Evolutionary conservation across 2,113 vertebrate species (phyloP).

Genomic region (Sphyrna mokarran): DNA sequence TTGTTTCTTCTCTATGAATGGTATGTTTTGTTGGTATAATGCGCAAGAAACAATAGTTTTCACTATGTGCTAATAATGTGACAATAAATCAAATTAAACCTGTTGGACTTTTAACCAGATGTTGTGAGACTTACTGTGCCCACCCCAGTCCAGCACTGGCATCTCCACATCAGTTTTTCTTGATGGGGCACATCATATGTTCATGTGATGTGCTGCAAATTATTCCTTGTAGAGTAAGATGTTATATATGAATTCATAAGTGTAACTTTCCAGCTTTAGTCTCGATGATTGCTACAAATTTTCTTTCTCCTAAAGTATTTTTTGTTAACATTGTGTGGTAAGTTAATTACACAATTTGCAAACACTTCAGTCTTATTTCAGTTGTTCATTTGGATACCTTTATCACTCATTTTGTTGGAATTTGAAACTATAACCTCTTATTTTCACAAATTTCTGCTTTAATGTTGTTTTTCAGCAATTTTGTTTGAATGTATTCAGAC

Average conservation of each 20-base stretch:
- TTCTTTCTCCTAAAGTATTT: background rate
- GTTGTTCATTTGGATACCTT: background rate
- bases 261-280: background rate
- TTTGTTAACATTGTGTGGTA: background rate
- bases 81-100: no score
- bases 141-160: no score
- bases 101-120: no score
- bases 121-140: no score
- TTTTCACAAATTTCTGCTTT: slow-evolving; percentile 15
- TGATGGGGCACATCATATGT: background rate
- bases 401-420: background rate
- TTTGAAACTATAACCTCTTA: background rate
- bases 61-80: no score
- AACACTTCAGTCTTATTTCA: background rate
- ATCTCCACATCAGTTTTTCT: no score
- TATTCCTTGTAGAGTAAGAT: background rate
- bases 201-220: background rate
- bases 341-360: background rate
- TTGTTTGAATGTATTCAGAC: slow-evolving; percentile 92
- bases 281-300: background rate
- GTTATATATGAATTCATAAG: background rate
- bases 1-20: no score
- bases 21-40: no score
- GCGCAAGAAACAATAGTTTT: no score
- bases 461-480: slow-evolving; percentile 66